Percentiles rank a stretch among this genome's conserved stretches.
These are phyloP conservation scores for Oedothorax gibbosus DNA, from an alignment of 1,140 invertebrate genomes.

Conservation along the genomic window DNA sequence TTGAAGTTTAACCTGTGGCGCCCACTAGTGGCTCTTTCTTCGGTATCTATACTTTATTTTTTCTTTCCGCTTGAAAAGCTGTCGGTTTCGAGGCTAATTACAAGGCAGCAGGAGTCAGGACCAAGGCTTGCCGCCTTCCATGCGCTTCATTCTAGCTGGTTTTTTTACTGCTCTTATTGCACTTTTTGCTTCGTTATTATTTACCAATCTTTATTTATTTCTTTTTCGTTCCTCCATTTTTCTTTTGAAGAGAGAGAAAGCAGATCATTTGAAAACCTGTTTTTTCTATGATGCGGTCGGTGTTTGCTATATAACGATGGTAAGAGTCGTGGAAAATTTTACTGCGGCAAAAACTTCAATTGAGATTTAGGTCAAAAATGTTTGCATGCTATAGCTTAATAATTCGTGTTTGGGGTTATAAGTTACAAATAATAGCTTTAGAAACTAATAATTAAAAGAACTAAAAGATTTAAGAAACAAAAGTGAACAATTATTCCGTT, in stretches of 20 bases:
- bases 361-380: no score
- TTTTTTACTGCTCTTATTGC: conserved; percentile 25
- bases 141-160: conserved; percentile 14
- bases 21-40: conserved; percentile 43
- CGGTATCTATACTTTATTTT: conserved; percentile 5
- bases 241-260: background rate
- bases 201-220: conserved; percentile 14
- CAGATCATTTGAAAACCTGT: conserved; percentile 33
- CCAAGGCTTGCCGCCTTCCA: conserved; percentile 50
- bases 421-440: no score
- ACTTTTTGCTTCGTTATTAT: conserved; percentile 39
- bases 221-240: conserved; percentile 1
- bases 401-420: no score
- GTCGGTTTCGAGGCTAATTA: conserved; percentile 47
- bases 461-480: no score
- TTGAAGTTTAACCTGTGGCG: conserved; percentile 55
- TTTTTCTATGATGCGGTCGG: background rate
- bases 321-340: no score
- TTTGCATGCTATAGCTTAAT: no score
- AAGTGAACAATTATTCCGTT: no score
- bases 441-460: no score
- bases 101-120: conserved; percentile 12
- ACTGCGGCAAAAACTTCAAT: no score
- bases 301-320: no score
- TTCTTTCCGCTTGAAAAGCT: conserved; percentile 23